Evolutionary conservation across 2,797 vertebrate species (phyloP), one percentile per base, ranked within the genome.

Genomic region (Cossypha caffra): DNA sequence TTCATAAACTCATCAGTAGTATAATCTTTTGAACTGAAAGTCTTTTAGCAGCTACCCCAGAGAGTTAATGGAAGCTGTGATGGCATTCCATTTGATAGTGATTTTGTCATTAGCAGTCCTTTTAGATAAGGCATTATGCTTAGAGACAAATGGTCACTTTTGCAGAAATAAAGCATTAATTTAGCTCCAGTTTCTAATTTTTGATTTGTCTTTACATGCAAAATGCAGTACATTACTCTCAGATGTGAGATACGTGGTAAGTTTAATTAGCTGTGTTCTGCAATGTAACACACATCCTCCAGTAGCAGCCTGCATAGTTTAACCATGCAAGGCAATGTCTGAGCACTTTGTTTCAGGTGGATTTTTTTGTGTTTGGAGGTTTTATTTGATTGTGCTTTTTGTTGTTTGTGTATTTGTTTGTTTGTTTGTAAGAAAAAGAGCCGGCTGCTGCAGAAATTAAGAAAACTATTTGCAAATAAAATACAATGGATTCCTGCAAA

Each of bases 141-240:
- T 91, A 62, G 42, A 0, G 0, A 77, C 33, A 87, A 94, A 90
- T 28, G 52, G 78, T 74, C 55, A 82, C 42, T 48, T 86, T 80
- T 71, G 20, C 43, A 88, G 66, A 78, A 92, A 82, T 16, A 82
- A 45, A 74, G 10, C 29, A 91, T 52, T 43, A 86, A 69, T 88
- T 86, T 86, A 93, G 64, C 37, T 66, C n/a, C 33, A 33, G 16
- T 85, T 95, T 88, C 25, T 83, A 47, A 66, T 91, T 93, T 95
- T 79, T 83, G 9, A n/a, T 84, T 90, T 73, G 21, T 72, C 58
- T 95, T 52, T 86, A 74, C 50, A 45, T 67, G n/a, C 66, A 71
- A 93, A 86, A 93, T 50, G 19, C 50, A 57, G 62, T 66, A 86
- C 85, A 81, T 86, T 71, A 66, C 47, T 64, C 42, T 71, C 52